Percentiles rank a stretch among this genome's conserved stretches.
phyloP scores from a whole-genome alignment of 2,797 vertebrate species.

The Scolopax bukidnonensis region DNA sequence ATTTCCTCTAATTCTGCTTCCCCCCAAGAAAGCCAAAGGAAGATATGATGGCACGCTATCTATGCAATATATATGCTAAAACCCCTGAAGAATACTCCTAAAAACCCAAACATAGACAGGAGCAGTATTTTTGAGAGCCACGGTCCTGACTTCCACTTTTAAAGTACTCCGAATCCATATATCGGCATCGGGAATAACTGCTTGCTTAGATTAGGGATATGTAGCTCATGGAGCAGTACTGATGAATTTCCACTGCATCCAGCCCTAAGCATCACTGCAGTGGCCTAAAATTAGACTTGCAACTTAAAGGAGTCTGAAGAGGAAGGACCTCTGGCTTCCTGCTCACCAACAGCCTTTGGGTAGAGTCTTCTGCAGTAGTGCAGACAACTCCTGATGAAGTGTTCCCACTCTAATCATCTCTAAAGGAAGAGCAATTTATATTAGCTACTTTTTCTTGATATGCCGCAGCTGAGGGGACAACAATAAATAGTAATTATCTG shows the following conservation, averaged over 20 bases:
- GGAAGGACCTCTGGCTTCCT: neutral
- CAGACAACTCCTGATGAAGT: neutral
- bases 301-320: neutral
- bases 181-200: neutral
- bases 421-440: neutral
- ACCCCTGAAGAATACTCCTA: neutral
- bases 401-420: neutral
- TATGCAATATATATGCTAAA: neutral
- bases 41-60: neutral
- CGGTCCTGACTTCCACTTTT: neutral
- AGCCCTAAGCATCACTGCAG: neutral
- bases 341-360: neutral
- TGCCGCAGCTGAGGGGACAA: constrained; percentile 14
- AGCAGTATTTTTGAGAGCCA: neutral
- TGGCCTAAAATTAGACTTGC: neutral
- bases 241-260: neutral
- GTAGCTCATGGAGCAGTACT: neutral
- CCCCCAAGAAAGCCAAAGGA: neutral
- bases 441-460: neutral
- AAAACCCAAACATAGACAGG: neutral
- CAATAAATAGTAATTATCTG: constrained; percentile 38
- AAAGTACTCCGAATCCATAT: rapidly evolving
- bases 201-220: neutral
- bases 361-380: neutral
- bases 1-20: neutral